Evolutionary conservation across 2,113 vertebrate species (phyloP).

Genomic region (Ginglymostoma cirratum): DNA sequence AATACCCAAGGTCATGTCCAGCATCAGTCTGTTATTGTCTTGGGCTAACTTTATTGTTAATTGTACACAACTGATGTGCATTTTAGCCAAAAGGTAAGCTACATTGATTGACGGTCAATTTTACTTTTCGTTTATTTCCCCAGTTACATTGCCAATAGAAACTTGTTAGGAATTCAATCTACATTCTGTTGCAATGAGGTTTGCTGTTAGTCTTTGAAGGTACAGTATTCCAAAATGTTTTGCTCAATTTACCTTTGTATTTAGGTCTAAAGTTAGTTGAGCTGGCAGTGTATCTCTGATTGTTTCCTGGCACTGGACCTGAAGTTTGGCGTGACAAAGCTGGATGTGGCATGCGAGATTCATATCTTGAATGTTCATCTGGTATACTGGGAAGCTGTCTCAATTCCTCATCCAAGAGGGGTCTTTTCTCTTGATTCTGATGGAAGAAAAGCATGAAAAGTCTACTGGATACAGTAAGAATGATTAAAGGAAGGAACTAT

Average conservation of each 20-base stretch:
- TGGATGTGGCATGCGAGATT: neutral
- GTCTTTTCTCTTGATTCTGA: constrained; percentile 16
- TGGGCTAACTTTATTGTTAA: neutral
- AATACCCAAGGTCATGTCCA: neutral
- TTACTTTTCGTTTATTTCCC: neutral
- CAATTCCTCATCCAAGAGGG: neutral
- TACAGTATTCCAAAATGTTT: neutral
- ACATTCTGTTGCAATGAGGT: neutral
- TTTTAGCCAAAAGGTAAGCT: neutral
- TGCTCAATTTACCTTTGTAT: constrained; percentile 18
- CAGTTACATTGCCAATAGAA: neutral
- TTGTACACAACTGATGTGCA: neutral
- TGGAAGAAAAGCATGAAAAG: neutral
- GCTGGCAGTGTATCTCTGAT: neutral
- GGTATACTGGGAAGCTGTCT: neutral
- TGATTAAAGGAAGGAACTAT: neutral
- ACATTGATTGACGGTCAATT: neutral
- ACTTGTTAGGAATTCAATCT: neutral
- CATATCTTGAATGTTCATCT: neutral
- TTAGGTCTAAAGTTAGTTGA: neutral
- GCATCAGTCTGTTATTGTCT: neutral
- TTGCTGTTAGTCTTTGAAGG: neutral
- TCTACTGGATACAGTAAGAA: neutral
- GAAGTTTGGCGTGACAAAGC: neutral
- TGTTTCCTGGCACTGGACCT: neutral